Evolutionary conservation across 2,888 invertebrate species (phyloP), one percentile per base, ranked within the genome.

Genomic region (Lithophane semibrunnea): DNA sequence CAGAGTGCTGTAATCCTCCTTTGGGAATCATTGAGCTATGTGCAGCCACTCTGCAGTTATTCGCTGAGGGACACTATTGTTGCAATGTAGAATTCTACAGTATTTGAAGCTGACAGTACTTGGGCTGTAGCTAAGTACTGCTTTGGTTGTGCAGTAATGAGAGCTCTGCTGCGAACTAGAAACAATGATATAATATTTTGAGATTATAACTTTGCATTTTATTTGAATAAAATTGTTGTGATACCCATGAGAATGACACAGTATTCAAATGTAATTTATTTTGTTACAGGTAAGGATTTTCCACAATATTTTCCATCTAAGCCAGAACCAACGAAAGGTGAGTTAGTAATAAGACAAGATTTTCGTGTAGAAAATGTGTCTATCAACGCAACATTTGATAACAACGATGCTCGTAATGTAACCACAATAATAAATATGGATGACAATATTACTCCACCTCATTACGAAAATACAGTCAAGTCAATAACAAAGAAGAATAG

Each of bases 21-120:
- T 84, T 83, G 88, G 90, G 93, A 88, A 87, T 87, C 85, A 83
- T 89, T 87, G 88, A 86, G 87, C 87, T 89, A 85, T 83, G 84
- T 84, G 84, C 82, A 84, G 81, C 85, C 77, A 88, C 82, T 84
- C 79, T 73, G 77, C 79, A 83, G 82, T 83, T 85, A 83, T 70
- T 70, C 87, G 37, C 87, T 49, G 58, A 84, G 88, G 90, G 86
- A 84, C 80, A 68, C 75, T 85, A 86, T 88, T 86, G 87, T 88
- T 82, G 77, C 65, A 69, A 69, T 69, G 73, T 69, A 80, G 80
- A 71, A 79, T 83, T 67, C 54, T 77, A 68, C 49, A 70, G 66
- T 70, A 68, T 73, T 66, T 66, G 29, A 37, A 69, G 24, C 75
- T 49, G 56, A 49, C 67, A 75, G 18, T 58, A 54, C 56, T 83